These are phyloP conservation scores for Aythya baeri DNA, from an alignment of 2,113 vertebrate genomes.

Conservation along the genomic window DNA sequence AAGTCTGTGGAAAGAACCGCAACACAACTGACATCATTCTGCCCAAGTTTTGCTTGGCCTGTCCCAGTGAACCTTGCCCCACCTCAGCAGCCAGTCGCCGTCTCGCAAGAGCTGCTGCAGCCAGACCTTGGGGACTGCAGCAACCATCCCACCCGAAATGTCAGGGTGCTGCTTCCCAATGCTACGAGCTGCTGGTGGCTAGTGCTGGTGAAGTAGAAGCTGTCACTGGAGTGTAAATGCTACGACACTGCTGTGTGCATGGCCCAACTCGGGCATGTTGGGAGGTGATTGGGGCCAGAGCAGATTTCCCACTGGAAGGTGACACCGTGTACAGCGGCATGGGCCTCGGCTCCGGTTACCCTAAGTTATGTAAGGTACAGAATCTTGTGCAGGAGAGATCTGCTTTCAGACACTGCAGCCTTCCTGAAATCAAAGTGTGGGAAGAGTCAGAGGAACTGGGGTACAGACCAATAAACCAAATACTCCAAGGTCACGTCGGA, in stretches of 20 bases:
- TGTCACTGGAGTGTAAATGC: neutral
- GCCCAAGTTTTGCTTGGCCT: neutral
- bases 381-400: neutral
- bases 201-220: neutral
- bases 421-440: neutral
- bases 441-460: neutral
- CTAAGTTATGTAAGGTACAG: neutral
- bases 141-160: neutral
- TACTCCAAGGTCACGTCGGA: neutral
- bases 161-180: neutral
- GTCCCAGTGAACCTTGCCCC: neutral
- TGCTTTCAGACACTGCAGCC: neutral
- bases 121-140: neutral
- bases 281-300: neutral
- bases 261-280: neutral
- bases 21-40: neutral
- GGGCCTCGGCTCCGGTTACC: neutral
- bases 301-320: neutral
- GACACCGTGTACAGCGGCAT: neutral
- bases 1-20: neutral
- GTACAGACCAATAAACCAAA: neutral
- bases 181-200: slow-evolving; percentile 14
- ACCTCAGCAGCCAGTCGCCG: neutral
- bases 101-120: neutral
- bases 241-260: neutral